Base-by-base conservation (phyloP, 2,888 invertebrate genomes). In the Noctua janthe region DNA sequence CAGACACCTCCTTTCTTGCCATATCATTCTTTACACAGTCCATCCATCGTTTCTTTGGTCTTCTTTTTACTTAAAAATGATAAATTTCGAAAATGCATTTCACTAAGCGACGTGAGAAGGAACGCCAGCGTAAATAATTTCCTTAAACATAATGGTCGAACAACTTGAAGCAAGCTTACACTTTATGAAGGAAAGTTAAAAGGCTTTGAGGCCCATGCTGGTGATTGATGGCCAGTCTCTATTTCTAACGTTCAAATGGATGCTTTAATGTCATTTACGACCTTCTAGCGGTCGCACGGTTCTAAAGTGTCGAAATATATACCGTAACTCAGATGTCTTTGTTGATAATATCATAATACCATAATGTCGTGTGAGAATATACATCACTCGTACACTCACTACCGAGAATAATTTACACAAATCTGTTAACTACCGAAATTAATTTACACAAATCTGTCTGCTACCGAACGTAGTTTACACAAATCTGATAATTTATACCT, bases 141-240 rank as follows among this genome's bases (percentile, higher is more conserved):
- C 77, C 87, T 85, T 84, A 88, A 81, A 83, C 84, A 77, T 90
- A 92, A 92, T 91, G 88, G 81, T 76, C 78, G 80, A 88, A 88
- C 82, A 89, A 83, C 86, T 88, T 87, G 88, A 77, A 85, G 82
- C 84, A 69, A 78, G 86, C 78, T 81, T 82, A 87, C 76, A 86
- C 77, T 86, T 89, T 85, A 85, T 78, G 83, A 87, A 74, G 86
- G 78, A 88, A 87, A 83, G 70, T 77, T 84, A 82, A 89, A 91
- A 86, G 83, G 82, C 88, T 89, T 91, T 91, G 88, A 90, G 82
- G 78, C 74, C 77, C 84, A 85, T 76, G 76, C 83, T 78, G 59
- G 86, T 91, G 92, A 92, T 92, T 90, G 88, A 92, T 91, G 90
- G 74, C 74, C 71, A 85, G 88, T 91, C 88, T 84, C 89, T 90